These are phyloP conservation scores for Semibalanus balanoides DNA, from an alignment of 1,140 invertebrate species.

Conservation along the genomic window DNA sequence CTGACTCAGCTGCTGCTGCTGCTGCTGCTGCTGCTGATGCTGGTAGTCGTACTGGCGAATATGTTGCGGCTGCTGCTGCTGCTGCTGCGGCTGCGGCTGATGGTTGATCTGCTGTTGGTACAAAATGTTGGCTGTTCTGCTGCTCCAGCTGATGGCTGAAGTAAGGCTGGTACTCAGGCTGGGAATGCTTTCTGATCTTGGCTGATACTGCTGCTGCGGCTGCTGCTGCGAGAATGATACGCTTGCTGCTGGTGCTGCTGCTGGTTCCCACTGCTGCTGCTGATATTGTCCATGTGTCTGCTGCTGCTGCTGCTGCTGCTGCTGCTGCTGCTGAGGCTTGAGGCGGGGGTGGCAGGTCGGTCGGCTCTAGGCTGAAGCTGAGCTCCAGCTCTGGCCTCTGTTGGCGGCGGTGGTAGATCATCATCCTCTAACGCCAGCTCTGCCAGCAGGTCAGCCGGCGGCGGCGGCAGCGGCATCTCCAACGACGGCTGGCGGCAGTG, in stretches of 20 bases:
- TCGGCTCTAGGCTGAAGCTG: background rate
- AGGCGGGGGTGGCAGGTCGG: background rate
- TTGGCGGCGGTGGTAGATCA: background rate
- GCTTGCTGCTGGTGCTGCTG: background rate
- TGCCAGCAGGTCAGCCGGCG: background rate
- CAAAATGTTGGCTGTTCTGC: constrained; percentile 13
- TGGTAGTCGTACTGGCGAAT: no score
- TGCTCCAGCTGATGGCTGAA: constrained; percentile 1
- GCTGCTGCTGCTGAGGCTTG: background rate
- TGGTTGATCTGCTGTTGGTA: background rate
- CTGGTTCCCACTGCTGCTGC: constrained; percentile 10
- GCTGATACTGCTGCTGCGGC: constrained; percentile 10
- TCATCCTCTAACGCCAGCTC: background rate
- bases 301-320: constrained; percentile 11
- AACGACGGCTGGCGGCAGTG: background rate
- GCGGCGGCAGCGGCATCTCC: background rate
- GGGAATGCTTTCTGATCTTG: no score
- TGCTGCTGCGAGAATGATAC: constrained; percentile 1
- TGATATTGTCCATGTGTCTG: constrained; percentile 4
- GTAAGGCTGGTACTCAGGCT: background rate
- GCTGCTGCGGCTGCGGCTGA: no score
- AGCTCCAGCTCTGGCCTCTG: background rate
- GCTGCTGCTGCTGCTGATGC: no score
- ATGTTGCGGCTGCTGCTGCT: no score
- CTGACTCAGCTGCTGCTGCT: background rate